Evolutionary conservation across 2,797 vertebrate species (phyloP).

Genomic region (Botia almorhae): DNA sequence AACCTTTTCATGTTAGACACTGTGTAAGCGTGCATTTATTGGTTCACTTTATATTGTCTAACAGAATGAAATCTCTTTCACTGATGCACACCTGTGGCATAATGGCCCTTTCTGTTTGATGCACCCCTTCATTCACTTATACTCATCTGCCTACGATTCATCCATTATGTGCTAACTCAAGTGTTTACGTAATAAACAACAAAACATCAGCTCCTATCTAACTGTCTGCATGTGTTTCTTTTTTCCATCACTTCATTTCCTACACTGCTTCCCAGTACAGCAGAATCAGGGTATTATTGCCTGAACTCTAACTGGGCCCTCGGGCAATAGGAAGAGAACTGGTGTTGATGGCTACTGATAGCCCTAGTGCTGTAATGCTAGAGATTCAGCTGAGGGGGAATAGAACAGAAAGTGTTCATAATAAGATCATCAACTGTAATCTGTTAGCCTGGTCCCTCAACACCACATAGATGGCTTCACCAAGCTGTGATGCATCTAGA

Average conservation of each 20-base stretch:
- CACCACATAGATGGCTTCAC: slow-evolving; percentile 36
- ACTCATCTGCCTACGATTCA: slow-evolving; percentile 54
- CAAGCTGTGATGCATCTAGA: slow-evolving; percentile 21
- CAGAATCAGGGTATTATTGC: slow-evolving; percentile 48
- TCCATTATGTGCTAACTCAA: slow-evolving; percentile 62
- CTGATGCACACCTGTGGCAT: slow-evolving; percentile 62
- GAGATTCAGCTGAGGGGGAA: slow-evolving; percentile 39
- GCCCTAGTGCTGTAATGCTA: slow-evolving; percentile 31
- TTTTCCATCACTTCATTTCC: background rate
- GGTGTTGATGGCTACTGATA: slow-evolving; percentile 18
- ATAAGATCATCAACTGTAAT: slow-evolving; percentile 58
- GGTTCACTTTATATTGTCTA: slow-evolving; percentile 60
- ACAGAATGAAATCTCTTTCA: slow-evolving; percentile 56
- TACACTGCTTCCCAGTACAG: slow-evolving; percentile 1
- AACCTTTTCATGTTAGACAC: slow-evolving; percentile 54
- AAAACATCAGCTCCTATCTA: background rate
- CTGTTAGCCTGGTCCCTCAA: slow-evolving; percentile 43
- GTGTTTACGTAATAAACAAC: slow-evolving; percentile 52
- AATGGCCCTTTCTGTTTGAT: slow-evolving; percentile 60
- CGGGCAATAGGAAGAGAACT: slow-evolving; percentile 40
- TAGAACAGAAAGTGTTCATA: slow-evolving; percentile 55
- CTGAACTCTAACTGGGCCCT: slow-evolving; percentile 45
- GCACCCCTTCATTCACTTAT: slow-evolving; percentile 47
- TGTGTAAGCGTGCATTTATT: slow-evolving; percentile 55
- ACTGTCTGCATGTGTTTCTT: slow-evolving; percentile 29